A percentile compares a stretch with the other conserved stretches of the same genome.
phyloP scores from a whole-genome alignment of 2,888 invertebrate species.

The Rugalucina vietnamica region DNA sequence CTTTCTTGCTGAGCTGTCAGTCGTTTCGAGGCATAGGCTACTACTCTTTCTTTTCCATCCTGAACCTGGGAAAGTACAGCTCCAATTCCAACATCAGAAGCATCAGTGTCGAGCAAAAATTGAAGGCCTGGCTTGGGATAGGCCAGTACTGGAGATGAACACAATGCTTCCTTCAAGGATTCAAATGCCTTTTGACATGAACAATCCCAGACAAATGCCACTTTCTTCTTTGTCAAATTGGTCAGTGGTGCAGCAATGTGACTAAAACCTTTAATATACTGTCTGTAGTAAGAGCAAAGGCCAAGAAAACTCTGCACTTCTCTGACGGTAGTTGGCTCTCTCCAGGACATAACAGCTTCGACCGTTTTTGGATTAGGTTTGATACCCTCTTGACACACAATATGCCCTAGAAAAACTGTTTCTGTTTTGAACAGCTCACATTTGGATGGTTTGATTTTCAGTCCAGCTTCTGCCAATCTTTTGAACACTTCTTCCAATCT shows the following conservation, averaged over 20 bases:
- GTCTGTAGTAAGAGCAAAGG: conserved; percentile 44
- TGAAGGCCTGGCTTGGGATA: conserved; percentile 33
- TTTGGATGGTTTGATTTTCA: conserved; percentile 33
- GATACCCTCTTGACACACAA: neutral
- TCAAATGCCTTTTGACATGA: conserved; percentile 49
- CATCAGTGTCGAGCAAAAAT: conserved; percentile 54
- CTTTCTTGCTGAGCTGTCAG: conserved; percentile 22
- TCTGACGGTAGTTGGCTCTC: neutral
- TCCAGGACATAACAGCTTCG: neutral
- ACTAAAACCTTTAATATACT: conserved; percentile 22
- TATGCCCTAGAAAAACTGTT: conserved; percentile 18
- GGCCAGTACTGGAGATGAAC: conserved; percentile 37
- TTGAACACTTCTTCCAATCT: conserved; percentile 32
- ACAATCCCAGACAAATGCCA: conserved; percentile 44
- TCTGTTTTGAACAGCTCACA: conserved; percentile 19
- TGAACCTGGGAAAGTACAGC: conserved; percentile 50
- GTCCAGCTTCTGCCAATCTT: conserved; percentile 11
- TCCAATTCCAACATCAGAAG: conserved; percentile 36
- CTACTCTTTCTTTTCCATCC: neutral
- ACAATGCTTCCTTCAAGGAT: conserved; percentile 37
- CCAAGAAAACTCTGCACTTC: conserved; percentile 40
- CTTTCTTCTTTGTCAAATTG: conserved; percentile 27
- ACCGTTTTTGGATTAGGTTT: neutral
- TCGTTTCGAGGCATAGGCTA: conserved; percentile 30
- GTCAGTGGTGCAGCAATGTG: conserved; percentile 2